Percentiles rank a stretch among this genome's conserved stretches.
Evolutionary conservation across 2,888 invertebrate species (phyloP).

Genomic region (Chalcosyrphus nemorum): DNA sequence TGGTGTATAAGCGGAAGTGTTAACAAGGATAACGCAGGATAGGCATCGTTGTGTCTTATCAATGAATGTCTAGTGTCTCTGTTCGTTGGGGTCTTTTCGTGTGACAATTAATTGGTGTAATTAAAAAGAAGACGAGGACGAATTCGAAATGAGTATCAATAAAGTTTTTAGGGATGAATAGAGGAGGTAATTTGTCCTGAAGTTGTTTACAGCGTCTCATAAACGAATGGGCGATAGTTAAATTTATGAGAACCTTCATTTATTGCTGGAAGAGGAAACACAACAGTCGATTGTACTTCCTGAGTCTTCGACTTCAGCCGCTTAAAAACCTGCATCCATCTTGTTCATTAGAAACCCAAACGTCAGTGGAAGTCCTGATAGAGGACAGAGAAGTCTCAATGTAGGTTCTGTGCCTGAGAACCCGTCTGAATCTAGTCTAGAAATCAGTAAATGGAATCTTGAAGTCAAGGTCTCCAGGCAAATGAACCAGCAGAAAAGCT

Average conservation of each 20-base stretch:
- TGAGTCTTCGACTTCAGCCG: too few relatives aligned
- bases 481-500: too few relatives aligned
- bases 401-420: too few relatives aligned
- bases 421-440: too few relatives aligned
- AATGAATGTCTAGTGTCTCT: background rate
- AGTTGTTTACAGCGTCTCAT: background rate
- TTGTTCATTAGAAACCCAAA: too few relatives aligned
- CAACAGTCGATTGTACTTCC: too few relatives aligned
- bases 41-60: conserved; percentile 1
- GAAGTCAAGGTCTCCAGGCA: too few relatives aligned
- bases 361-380: too few relatives aligned
- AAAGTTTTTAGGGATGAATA: background rate
- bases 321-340: too few relatives aligned
- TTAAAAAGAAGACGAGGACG: background rate
- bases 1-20: conserved; percentile 38
- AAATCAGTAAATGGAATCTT: too few relatives aligned
- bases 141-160: background rate
- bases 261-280: too few relatives aligned
- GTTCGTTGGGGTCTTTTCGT: background rate
- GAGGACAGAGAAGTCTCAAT: too few relatives aligned
- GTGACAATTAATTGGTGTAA: background rate
- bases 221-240: background rate
- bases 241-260: background rate
- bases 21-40: conserved; percentile 26
- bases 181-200: background rate